phyloP scores from a whole-genome alignment of 2,113 vertebrate species.

The Bujurquina vittata region DNA sequence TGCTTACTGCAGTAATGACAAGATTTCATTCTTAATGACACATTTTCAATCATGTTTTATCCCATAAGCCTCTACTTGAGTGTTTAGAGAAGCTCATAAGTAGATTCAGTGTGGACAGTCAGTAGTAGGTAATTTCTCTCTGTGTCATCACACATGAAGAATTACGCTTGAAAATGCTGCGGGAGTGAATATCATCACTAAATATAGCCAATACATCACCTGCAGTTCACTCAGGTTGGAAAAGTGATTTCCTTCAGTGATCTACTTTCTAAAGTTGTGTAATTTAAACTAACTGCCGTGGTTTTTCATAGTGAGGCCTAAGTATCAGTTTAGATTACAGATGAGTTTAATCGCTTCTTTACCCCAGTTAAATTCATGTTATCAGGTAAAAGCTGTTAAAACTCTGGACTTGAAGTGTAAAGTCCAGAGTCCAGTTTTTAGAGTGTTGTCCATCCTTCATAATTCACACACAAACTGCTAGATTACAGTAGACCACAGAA shows the following conservation, averaged over 20 bases:
- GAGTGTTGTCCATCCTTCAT: too few species aligned
- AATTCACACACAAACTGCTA: background rate
- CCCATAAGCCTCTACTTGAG: slow-evolving; percentile 20
- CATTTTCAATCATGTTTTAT: slow-evolving; percentile 39
- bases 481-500: background rate
- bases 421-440: too few species aligned
- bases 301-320: background rate
- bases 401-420: too few species aligned
- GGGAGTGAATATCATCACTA: background rate
- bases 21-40: slow-evolving; percentile 31
- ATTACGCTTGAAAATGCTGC: background rate
- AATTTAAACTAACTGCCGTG: background rate
- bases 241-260: background rate
- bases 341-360: background rate
- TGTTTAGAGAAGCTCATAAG: slow-evolving; percentile 35
- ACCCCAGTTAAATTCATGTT: too few species aligned
- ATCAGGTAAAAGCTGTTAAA: too few species aligned
- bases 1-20: slow-evolving; percentile 12
- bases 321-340: background rate
- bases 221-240: background rate
- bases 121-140: slow-evolving; percentile 31
- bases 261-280: background rate
- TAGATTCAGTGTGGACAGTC: slow-evolving; percentile 25
- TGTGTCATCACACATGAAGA: slow-evolving; percentile 47
- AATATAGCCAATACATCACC: background rate